These are phyloP conservation scores for Bubo bubo DNA, from an alignment of 2,113 vertebrate species.

Conservation along the genomic window DNA sequence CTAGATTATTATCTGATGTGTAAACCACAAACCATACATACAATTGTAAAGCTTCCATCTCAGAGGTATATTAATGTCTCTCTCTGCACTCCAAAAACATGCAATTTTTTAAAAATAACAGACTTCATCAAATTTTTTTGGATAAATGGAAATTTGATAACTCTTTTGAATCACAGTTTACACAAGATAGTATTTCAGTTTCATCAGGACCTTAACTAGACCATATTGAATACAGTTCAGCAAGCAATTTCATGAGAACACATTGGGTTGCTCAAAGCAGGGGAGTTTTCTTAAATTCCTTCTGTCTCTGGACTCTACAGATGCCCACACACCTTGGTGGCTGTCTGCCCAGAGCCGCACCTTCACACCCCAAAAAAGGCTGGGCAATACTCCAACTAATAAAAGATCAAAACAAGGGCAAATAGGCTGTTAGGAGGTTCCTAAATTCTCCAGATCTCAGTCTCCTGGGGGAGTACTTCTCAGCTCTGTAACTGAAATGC, in stretches of 20 bases:
- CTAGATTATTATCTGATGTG: conserved; percentile 1
- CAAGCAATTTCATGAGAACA: neutral
- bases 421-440: neutral
- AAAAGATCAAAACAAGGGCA: conserved; percentile 7
- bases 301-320: neutral
- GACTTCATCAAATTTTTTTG: conserved; percentile 15
- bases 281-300: conserved; percentile 9
- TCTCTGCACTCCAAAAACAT: neutral
- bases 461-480: neutral
- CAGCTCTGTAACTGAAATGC: neutral
- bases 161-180: conserved; percentile 12
- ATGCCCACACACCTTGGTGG: conserved; percentile 15
- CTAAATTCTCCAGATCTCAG: neutral
- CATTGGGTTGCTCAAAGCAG: neutral
- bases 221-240: neutral
- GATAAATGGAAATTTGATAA: conserved; percentile 10
- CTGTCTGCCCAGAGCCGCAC: neutral
- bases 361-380: neutral
- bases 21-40: conserved; percentile 25
- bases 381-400: neutral
- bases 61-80: neutral
- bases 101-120: neutral
- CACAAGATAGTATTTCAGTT: conserved; percentile 32
- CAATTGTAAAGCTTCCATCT: neutral
- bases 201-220: neutral